Evolutionary conservation across 2,797 vertebrate genomes (phyloP).

Genomic region (Silurus aristotelis): DNA sequence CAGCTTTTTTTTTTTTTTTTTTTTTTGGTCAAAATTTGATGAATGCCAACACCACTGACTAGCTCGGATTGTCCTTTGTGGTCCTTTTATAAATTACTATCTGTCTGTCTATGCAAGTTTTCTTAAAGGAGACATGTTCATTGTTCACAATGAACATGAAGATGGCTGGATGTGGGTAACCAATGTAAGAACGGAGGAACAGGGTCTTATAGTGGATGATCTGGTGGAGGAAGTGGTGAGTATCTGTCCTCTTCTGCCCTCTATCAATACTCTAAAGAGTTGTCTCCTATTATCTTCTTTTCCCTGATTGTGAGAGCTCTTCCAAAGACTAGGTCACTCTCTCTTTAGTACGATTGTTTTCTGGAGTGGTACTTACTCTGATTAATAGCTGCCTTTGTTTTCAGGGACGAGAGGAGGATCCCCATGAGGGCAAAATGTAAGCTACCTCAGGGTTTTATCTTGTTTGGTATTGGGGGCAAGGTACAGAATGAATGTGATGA

Average conservation of each 20-base stretch:
- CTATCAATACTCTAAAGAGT: constrained; percentile 12
- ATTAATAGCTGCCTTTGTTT: constrained; percentile 50
- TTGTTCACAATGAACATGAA: constrained; percentile 98
- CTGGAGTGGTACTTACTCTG: constrained; percentile 29
- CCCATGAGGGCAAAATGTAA: constrained; percentile 99
- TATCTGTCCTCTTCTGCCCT: constrained; percentile 36
- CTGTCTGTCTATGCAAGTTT: constrained; percentile 76
- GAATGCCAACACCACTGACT: background rate
- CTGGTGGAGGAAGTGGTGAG: constrained; percentile 96
- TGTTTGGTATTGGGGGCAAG: constrained; percentile 3
- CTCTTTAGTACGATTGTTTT: constrained; percentile 6
- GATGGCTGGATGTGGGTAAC: constrained; percentile 99
- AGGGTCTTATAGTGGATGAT: constrained; percentile 98
- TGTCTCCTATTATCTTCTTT: constrained; percentile 1
- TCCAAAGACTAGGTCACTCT: constrained; percentile 28
- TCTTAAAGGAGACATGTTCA: constrained; percentile 99
- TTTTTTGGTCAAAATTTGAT: background rate
- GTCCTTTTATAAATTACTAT: background rate
- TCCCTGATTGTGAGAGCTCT: constrained; percentile 23
- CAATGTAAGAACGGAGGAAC: constrained; percentile 95
- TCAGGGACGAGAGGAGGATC: constrained; percentile 97
- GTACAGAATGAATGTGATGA: constrained; percentile 25
- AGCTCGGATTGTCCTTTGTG: background rate
- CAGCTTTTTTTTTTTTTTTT: too few relatives aligned
- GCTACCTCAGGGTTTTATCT: constrained; percentile 54